Evolutionary conservation across 2,888 invertebrate species (phyloP).

Genomic region (Diarsia dahlii): DNA sequence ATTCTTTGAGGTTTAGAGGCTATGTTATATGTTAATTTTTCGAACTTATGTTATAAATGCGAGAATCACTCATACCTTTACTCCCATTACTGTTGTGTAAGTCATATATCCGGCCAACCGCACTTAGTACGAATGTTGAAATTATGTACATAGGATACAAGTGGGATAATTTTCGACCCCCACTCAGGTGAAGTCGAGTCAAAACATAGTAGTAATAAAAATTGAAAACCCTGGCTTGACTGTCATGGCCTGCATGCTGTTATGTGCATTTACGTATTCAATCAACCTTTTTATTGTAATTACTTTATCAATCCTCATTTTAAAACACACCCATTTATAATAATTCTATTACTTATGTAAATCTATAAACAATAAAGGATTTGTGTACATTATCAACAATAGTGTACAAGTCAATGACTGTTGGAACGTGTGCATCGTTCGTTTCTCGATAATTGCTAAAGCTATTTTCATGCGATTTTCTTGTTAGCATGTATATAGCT

Average conservation of each 20-base stretch:
- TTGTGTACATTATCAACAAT: constrained; percentile 15
- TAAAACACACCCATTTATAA: constrained; percentile 6
- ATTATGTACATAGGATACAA: neutral
- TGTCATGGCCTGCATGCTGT: neutral
- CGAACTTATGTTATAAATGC: neutral
- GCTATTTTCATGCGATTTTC: constrained; percentile 46
- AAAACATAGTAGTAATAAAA: neutral
- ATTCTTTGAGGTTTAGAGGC: no score
- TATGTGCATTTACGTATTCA: neutral
- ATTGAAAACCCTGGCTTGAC: neutral
- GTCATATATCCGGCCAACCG: neutral
- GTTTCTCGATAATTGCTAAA: constrained; percentile 33
- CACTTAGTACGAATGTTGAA: neutral
- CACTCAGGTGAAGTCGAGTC: neutral
- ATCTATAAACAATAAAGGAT: constrained; percentile 28
- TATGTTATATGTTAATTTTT: no score
- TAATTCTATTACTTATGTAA: constrained; percentile 16
- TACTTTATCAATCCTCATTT: constrained; percentile 1
- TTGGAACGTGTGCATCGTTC: constrained; percentile 31
- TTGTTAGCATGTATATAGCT: constrained; percentile 25
- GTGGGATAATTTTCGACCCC: neutral
- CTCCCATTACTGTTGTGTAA: neutral
- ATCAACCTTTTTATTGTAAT: neutral
- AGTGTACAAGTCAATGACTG: constrained; percentile 42
- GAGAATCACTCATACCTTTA: neutral